A percentile compares a stretch with the other conserved stretches of the same genome.
These are phyloP conservation scores for Mesorhabditis sp. DNA, from an alignment of 2,888 invertebrate species.

Conservation along the genomic window DNA sequence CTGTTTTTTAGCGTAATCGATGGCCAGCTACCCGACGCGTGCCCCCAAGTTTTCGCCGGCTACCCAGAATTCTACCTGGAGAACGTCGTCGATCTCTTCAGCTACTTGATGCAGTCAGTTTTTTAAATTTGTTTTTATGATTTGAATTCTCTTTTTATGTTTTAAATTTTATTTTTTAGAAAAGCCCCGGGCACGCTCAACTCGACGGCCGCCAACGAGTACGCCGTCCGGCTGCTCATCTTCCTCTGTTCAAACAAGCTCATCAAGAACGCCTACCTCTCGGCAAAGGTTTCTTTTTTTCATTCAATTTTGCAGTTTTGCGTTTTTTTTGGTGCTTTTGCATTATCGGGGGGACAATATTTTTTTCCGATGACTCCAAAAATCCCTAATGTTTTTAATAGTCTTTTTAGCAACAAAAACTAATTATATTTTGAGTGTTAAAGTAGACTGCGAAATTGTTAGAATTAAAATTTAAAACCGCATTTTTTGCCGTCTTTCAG, in stretches of 20 bases:
- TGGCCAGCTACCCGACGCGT: constrained; percentile 61
- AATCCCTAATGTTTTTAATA: too few relatives aligned
- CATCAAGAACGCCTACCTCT: constrained; percentile 91
- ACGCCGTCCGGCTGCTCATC: constrained; percentile 67
- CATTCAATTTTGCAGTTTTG: not conserved
- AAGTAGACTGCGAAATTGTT: too few relatives aligned
- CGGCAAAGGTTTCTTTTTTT: constrained; percentile 71
- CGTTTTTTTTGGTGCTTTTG: too few relatives aligned
- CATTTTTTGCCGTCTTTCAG: too few relatives aligned
- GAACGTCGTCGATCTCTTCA: constrained; percentile 90
- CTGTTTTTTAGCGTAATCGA: constrained; percentile 9
- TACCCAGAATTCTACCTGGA: constrained; percentile 94
- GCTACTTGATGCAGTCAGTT: constrained; percentile 86
- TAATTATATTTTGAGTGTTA: too few relatives aligned
- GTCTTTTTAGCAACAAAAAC: too few relatives aligned
- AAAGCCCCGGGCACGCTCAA: constrained; percentile 69
- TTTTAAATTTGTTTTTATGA: not conserved
- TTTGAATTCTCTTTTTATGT: not conserved
- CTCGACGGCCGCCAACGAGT: constrained; percentile 9
- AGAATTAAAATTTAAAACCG: too few relatives aligned
- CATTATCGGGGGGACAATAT: too few relatives aligned
- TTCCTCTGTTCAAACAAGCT: constrained; percentile 84
- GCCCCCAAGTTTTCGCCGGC: constrained; percentile 77
- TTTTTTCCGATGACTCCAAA: too few relatives aligned
- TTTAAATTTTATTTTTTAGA: constrained; percentile 62